Evolutionary conservation across 1,140 invertebrate genomes (phyloP).

Genomic region (Patella vulgata): DNA sequence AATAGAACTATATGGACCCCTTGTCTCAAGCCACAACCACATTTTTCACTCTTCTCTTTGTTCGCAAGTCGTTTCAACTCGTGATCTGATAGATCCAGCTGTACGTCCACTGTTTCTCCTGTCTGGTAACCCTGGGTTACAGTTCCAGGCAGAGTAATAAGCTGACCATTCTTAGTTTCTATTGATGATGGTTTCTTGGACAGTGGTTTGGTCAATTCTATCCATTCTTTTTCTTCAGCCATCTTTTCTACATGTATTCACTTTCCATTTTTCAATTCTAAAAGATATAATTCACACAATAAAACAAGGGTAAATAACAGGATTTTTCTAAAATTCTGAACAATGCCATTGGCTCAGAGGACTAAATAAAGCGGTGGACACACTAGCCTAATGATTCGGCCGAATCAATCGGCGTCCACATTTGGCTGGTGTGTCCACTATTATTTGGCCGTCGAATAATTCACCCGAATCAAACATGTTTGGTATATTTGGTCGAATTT

Average conservation of each 20-base stretch:
- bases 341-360: too few relatives aligned
- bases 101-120: constrained; percentile 78
- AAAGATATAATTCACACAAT: not conserved
- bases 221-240: constrained; percentile 20
- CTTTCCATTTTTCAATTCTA: constrained; percentile 11
- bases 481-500: too few relatives aligned
- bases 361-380: too few relatives aligned
- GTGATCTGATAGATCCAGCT: constrained; percentile 72
- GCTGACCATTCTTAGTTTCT: constrained; percentile 8
- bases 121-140: constrained; percentile 79
- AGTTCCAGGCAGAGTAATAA: constrained; percentile 72
- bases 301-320: not conserved
- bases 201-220: constrained; percentile 26
- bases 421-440: too few relatives aligned
- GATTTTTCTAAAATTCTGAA: too few relatives aligned
- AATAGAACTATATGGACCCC: constrained; percentile 77
- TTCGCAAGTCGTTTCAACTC: constrained; percentile 77
- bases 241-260: constrained; percentile 10
- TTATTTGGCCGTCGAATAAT: too few relatives aligned
- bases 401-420: too few relatives aligned
- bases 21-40: constrained; percentile 71
- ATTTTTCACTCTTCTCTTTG: constrained; percentile 65
- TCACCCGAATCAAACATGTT: too few relatives aligned
- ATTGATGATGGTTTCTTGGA: constrained; percentile 12
- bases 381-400: too few relatives aligned